Percentiles rank a stretch among this genome's conserved stretches.
Evolutionary conservation across 2,797 vertebrate species (phyloP).

Genomic region (Allobates femoralis): DNA sequence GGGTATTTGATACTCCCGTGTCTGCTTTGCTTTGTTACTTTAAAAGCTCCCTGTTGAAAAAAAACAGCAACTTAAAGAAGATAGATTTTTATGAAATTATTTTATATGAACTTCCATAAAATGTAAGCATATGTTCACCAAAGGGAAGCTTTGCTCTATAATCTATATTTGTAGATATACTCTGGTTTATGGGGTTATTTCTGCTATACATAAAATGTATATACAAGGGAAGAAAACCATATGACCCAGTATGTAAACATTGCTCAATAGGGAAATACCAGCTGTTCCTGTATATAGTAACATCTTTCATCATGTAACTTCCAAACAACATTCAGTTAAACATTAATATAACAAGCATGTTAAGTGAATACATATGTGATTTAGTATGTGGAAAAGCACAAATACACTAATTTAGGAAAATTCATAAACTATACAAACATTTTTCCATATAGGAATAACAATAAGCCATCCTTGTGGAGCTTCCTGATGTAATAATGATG

Average conservation of each 20-base stretch:
- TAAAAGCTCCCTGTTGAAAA: too few species aligned
- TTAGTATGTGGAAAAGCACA: background rate
- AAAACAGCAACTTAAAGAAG: too few species aligned
- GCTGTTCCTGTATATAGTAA: constrained; percentile 42
- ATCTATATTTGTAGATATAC: background rate
- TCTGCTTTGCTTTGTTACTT: too few species aligned
- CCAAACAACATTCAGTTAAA: constrained; percentile 12
- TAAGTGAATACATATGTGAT: background rate
- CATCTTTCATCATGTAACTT: constrained; percentile 33
- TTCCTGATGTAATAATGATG: too few species aligned
- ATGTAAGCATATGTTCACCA: background rate
- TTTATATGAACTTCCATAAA: too few species aligned
- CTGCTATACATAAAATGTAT: constrained; percentile 64
- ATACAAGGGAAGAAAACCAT: constrained; percentile 56
- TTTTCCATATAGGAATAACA: background rate
- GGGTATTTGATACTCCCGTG: background rate
- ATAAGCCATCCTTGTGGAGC: background rate
- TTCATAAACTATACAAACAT: background rate
- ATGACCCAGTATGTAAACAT: constrained; percentile 67
- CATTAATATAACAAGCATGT: background rate
- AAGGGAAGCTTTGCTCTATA: background rate
- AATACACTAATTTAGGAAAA: background rate
- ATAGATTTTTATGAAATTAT: too few species aligned
- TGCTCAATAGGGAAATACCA: constrained; percentile 64
- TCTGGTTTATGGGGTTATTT: background rate